Evolutionary conservation across 1,140 invertebrate species (phyloP), one percentile per base, ranked within the genome.

Genomic region (Drosophila mojavensis): DNA sequence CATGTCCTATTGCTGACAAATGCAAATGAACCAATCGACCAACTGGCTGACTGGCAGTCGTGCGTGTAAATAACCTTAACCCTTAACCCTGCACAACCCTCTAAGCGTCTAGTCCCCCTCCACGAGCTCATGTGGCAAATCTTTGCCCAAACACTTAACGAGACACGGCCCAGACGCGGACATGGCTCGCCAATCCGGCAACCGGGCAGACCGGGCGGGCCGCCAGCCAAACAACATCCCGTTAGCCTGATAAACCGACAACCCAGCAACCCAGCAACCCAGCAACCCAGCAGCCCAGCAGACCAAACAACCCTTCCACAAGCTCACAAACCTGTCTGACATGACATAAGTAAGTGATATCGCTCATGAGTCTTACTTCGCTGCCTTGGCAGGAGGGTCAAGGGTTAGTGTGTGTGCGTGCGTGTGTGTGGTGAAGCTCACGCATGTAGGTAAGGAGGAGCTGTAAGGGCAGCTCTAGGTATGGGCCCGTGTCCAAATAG

Each of bases 271-370:
- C 43, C n/a, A 11, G 6, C 13, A 45, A 55, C 39, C 66, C 72
- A 20, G 17, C 48, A 71, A 45, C 11, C 36, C 51, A 56, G 36
- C 39, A 60, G 51, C 48, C 69, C 53, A 36, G 30, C 39, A 20
- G 43, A 5, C n/a, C 43, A 47, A 47, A 13, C 20, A 61, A 61
- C 50, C 67, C 59, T 55, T 43, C 20, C 36, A 39, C 36, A 66
- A 33, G 17, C 9, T 39, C 48, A 36, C 53, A 66, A 88, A 88
- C 83, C 79, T 74, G 83, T 86, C 76, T 73, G 72, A 83, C 79
- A 74, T 88, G 76, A 86, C 73, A 72, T 67, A 81, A 82, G 83
- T 86, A 88, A 89, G 84, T 88, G 83, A 88, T 88, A 89, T 65
- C 83, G 65, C 79, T 83, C 80, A 72, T 76, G 81, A 79, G 75